Evolutionary conservation across 2,888 invertebrate genomes (phyloP), one percentile per base, ranked within the genome.

Genomic region (Bembecia ichneumoniformis): DNA sequence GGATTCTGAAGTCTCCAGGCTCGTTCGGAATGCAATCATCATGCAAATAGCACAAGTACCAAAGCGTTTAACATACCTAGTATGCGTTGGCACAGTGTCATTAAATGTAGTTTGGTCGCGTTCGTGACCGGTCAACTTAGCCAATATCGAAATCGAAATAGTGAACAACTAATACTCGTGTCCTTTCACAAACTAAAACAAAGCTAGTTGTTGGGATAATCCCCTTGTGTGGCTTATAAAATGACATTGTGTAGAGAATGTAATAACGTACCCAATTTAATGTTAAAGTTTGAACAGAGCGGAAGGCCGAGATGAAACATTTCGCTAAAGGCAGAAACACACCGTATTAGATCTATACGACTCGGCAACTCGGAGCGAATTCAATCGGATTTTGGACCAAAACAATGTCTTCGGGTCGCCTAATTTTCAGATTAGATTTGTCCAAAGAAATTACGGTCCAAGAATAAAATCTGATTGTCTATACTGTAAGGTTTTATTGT

Each of bases 121-220:
- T 52, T 71, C 66, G 66, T 66, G 68, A 64, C 64, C 60, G 56
- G 51, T 40, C 52, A 74, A 74, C 71, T 77, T 76, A 62, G 62
- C 65, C 68, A 75, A 76, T 75, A 75, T 67, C 65, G 52, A 54
- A 67, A 65, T 66, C n/a, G n/a, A n/a, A n/a, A n/a, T n/a, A n/a
- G 11, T 63, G 60, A 53, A 55, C 64, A 66, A 68, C 66, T 68
- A 63, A 63, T 62, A 60, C 70, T 72, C 70, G 59, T 68, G 68
- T 67, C 65, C 65, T 65, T 62, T 58, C 62, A 56, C 59, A 57
- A 67, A 68, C 58, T 67, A 59, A 59, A 60, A 66, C 68, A 64
- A 64, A 59, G 60, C 61, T 56, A 52, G 52, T 58, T 59, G 52
- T 58, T 59, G 56, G 48, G 36, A 40, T 40, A n/a, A 40, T 11